Conservation (phyloP, 2,113 vertebrate species). For the Tachysurus vachellii region DNA sequence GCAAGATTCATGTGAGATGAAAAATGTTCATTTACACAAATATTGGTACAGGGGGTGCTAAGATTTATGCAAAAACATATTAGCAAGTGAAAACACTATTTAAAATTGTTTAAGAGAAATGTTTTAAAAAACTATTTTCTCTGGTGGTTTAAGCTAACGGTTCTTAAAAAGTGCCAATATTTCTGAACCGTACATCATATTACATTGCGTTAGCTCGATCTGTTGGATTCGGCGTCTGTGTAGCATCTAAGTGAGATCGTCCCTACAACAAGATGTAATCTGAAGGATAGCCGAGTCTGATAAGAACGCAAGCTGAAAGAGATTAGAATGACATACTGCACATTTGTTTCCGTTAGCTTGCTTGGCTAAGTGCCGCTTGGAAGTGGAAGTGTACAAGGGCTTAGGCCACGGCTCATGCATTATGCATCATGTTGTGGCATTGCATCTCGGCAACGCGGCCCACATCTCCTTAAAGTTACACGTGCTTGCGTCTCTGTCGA, state of each 20-base stretch:
- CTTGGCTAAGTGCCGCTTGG: constrained; percentile 53
- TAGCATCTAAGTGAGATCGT: constrained; percentile 34
- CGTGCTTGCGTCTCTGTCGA: constrained; percentile 47
- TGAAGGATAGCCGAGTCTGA: constrained; percentile 22
- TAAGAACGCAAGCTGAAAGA: constrained; percentile 32
- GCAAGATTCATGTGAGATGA: no score
- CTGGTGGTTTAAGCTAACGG: no score
- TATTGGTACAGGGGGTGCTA: no score
- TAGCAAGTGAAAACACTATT: no score
- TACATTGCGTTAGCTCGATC: background rate
- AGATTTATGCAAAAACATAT: no score
- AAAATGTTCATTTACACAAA: no score
- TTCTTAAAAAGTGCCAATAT: no score
- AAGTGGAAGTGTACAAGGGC: constrained; percentile 70
- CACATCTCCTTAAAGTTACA: constrained; percentile 71
- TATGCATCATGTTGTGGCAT: constrained; percentile 72
- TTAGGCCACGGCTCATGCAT: constrained; percentile 72
- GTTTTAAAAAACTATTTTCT: no score
- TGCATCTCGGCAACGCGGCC: constrained; percentile 72
- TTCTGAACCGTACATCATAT: no score
- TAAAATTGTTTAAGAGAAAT: no score
- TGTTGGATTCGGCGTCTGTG: constrained; percentile 7
- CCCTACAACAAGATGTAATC: constrained; percentile 38
- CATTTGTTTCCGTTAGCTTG: constrained; percentile 49
- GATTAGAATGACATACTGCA: constrained; percentile 45